phyloP scores from a whole-genome alignment of 2,797 vertebrate species.

The Picus viridis region DNA sequence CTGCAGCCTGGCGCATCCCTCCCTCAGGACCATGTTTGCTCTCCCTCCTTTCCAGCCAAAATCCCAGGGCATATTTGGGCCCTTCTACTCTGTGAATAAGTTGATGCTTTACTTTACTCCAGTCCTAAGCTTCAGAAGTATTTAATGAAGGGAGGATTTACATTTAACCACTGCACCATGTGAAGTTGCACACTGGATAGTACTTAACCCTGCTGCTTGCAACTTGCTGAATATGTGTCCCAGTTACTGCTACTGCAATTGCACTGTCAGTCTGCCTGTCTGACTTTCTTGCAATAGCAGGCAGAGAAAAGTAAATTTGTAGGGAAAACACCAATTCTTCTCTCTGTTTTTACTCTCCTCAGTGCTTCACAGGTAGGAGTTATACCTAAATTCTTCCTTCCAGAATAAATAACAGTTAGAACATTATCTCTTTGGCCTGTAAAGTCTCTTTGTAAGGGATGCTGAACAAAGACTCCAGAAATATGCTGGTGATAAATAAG shows the following conservation, averaged over 20 bases:
- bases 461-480: neutral
- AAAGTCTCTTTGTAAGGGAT: neutral
- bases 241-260: accelerated
- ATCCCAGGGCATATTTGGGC: neutral
- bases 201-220: neutral
- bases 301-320: neutral
- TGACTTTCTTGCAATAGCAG: neutral
- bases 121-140: slow-evolving; percentile 11
- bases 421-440: neutral
- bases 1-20: neutral
- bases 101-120: neutral
- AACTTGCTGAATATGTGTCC: neutral
- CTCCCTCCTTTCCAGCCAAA: neutral
- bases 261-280: neutral
- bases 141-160: slow-evolving; percentile 22
- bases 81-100: neutral
- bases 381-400: neutral
- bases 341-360: neutral
- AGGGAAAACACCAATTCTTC: neutral
- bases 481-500: neutral
- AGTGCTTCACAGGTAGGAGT: neutral
- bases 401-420: neutral
- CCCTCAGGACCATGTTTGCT: neutral
- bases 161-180: neutral
- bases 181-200: neutral